Evolutionary conservation across 2,888 invertebrate species (phyloP).

Genomic region (Calliopum simillimum): DNA sequence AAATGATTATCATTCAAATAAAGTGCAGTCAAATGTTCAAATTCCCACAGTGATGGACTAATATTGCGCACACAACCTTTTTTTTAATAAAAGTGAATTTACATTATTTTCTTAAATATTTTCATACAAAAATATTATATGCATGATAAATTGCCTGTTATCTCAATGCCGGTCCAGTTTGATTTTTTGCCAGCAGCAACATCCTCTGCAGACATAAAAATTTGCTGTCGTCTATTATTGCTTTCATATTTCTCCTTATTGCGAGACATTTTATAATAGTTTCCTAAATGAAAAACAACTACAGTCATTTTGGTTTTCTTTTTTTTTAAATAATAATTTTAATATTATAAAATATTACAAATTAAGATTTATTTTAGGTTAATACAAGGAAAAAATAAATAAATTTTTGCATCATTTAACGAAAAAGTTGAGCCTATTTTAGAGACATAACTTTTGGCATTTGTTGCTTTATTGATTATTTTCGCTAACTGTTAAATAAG

Average conservation of each 20-base stretch:
- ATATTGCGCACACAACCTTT: conserved; percentile 94
- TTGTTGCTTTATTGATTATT: conserved; percentile 36
- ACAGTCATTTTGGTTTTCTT: background rate
- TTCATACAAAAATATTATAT: background rate
- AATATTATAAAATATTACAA: no score
- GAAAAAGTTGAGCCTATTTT: conserved; percentile 57
- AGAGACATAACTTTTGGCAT: conserved; percentile 55
- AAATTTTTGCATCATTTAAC: conserved; percentile 11
- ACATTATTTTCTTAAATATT: background rate
- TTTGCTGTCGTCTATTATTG: conserved; percentile 84
- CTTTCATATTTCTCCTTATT: conserved; percentile 92
- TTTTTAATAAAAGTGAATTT: conserved; percentile 42
- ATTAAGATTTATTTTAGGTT: no score
- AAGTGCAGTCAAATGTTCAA: conserved; percentile 91
- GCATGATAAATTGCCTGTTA: conserved; percentile 71
- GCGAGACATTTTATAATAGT: conserved; percentile 73
- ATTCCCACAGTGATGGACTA: conserved; percentile 90
- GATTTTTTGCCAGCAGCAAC: conserved; percentile 92
- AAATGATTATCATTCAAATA: conserved; percentile 97
- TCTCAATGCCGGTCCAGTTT: conserved; percentile 92
- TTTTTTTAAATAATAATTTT: background rate
- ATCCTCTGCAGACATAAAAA: conserved; percentile 93
- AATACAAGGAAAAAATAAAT: background rate
- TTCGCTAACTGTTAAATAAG: conserved; percentile 19
- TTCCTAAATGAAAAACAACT: conserved; percentile 53